Evolutionary conservation across 2,113 vertebrate species (phyloP).

Genomic region (Alexandromys fortis): DNA sequence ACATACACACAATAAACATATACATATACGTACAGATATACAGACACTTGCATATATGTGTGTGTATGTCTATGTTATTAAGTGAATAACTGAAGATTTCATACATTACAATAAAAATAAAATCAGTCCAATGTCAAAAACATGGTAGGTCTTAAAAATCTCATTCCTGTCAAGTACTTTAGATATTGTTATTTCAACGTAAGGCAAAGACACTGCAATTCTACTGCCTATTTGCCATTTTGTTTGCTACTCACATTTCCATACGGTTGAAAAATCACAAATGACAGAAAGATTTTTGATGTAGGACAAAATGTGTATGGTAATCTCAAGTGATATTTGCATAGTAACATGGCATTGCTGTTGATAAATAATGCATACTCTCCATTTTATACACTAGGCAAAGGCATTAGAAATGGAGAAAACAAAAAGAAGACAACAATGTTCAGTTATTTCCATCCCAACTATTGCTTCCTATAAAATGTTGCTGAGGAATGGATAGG

Average conservation of each 20-base stretch:
- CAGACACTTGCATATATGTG: neutral
- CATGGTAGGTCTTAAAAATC: neutral
- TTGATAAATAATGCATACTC: constrained; percentile 73
- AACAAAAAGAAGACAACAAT: neutral
- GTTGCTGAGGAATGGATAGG: neutral
- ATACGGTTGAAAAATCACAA: constrained; percentile 40
- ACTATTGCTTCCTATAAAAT: neutral
- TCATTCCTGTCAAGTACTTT: neutral
- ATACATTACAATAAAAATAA: neutral
- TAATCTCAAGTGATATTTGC: constrained; percentile 69
- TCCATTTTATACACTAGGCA: constrained; percentile 34
- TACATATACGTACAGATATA: neutral
- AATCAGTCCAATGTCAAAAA: neutral
- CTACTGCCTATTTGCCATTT: constrained; percentile 2
- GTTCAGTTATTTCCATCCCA: constrained; percentile 45
- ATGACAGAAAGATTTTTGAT: constrained; percentile 31
- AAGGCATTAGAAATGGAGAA: constrained; percentile 23
- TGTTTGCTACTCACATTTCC: constrained; percentile 39
- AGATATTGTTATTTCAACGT: neutral
- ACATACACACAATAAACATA: neutral
- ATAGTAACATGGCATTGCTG: neutral
- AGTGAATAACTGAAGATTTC: neutral
- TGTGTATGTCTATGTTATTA: neutral
- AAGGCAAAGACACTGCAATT: neutral
- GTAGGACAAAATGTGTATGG: neutral